Conservation (phyloP, 2,113 vertebrate genomes). For the Puffinus mauretanicus region DNA sequence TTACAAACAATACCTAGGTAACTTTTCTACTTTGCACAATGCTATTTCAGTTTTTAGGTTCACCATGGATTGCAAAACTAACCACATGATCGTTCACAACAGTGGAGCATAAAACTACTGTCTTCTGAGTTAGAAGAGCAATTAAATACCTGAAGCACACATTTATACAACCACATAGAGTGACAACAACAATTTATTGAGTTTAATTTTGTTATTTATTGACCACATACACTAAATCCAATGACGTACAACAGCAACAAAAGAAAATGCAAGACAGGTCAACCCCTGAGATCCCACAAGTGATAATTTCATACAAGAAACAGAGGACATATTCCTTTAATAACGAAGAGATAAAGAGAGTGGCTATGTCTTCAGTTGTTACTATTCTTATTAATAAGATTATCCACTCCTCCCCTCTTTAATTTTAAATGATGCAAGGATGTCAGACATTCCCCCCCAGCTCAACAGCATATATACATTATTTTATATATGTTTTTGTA, state of each 20-base stretch:
- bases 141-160: not conserved
- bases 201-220: not conserved
- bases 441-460: not conserved
- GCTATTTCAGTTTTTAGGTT: not conserved
- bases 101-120: not conserved
- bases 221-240: not conserved
- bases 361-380: not conserved
- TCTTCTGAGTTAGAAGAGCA: not conserved
- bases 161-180: not conserved
- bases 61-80: not conserved
- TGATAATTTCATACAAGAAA: not conserved
- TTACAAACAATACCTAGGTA: not conserved
- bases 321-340: not conserved
- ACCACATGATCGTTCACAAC: not conserved
- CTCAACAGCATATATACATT: not conserved
- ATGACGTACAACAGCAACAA: not conserved
- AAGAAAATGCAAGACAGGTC: not conserved
- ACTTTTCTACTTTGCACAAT: not conserved
- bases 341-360: not conserved
- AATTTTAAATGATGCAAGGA: not conserved
- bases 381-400: not conserved
- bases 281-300: not conserved
- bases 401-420: not conserved
- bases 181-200: not conserved
- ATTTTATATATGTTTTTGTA: not conserved